Conservation (phyloP, 2,113 vertebrate species). For the Plestiodon gilberti region DNA sequence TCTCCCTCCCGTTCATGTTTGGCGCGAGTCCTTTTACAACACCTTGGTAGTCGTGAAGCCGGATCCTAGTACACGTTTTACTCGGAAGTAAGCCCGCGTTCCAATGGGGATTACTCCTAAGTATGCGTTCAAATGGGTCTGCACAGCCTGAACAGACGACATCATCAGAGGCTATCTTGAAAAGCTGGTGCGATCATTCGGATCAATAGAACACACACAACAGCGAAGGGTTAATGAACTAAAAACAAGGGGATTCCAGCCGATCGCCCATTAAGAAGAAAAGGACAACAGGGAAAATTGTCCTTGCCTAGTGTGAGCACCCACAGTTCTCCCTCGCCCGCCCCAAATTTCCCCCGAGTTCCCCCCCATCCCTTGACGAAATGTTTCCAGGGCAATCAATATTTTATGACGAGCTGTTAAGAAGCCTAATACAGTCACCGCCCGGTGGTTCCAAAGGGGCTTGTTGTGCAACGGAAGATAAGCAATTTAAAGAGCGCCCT, state of each 20-base stretch:
- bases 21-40: neutral
- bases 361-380: conserved; percentile 48
- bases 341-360: conserved; percentile 38
- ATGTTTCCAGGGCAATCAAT: conserved; percentile 64
- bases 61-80: neutral
- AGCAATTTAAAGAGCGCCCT: conserved; percentile 64
- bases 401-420: conserved; percentile 72
- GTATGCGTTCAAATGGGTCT: neutral
- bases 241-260: conserved; percentile 22
- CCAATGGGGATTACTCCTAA: neutral
- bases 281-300: neutral
- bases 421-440: conserved; percentile 61
- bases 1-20: neutral
- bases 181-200: neutral
- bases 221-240: conserved; percentile 15
- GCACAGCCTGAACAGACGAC: neutral
- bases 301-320: conserved; percentile 35
- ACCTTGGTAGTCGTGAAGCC: neutral
- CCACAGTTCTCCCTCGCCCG: conserved; percentile 23
- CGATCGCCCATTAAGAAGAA: conserved; percentile 28
- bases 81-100: neutral
- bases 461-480: conserved; percentile 68
- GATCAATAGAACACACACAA: conserved; percentile 8
- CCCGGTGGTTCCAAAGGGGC: conserved; percentile 57
- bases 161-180: neutral